Base-by-base conservation (phyloP, 2,113 vertebrate genomes). In the Elachura formosa region DNA sequence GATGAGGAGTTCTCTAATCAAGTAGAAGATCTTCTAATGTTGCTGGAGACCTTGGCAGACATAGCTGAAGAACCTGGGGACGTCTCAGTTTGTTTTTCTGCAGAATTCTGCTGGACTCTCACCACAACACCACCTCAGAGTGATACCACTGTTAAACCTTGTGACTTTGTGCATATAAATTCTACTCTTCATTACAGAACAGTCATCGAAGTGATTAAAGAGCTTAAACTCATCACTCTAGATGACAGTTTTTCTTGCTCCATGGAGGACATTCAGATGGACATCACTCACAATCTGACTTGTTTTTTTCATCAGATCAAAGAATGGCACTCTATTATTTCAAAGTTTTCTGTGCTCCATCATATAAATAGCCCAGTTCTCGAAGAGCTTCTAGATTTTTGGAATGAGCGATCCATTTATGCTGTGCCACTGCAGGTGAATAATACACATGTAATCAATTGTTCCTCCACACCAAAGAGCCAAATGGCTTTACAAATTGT, bases 311-410 rank as follows among this genome's bases (percentile, higher is more conserved):
- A 33, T 63, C 94, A 93, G 8, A 52, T 97, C 13, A 92, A 73
- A 59, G 94, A 96, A 67, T 98, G 97, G 98, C 96, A 78, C 63
- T 93, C 89, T 26, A 48, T 98, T 41, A 40, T 98, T 71, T 54
- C 95, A 31, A 94, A 96, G 12, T 76, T 97, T 68, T 94, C 94
- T 48, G 90, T 91, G 19, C 58, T 94, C 18, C 75, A 33, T 41
- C 91, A 72, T 5, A 5, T 86, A 24, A 87, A 96, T 34, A 71
- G 11, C 7, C 78, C 88, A 5, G 66, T 95, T 77, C 43, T 95
- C 34, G 78, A 91, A 63, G 75, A 83, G 12, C 55, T 97, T 10
- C 34, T 90, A 22, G 87, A 67, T 23, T 96, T 98, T 94, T 97
- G 97, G 97, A 55, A 88, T 52, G 91, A 96, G 10, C 31, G 97